These are phyloP conservation scores for Hydriomena furcata DNA, from an alignment of 2,888 invertebrate genomes.

Conservation along the genomic window DNA sequence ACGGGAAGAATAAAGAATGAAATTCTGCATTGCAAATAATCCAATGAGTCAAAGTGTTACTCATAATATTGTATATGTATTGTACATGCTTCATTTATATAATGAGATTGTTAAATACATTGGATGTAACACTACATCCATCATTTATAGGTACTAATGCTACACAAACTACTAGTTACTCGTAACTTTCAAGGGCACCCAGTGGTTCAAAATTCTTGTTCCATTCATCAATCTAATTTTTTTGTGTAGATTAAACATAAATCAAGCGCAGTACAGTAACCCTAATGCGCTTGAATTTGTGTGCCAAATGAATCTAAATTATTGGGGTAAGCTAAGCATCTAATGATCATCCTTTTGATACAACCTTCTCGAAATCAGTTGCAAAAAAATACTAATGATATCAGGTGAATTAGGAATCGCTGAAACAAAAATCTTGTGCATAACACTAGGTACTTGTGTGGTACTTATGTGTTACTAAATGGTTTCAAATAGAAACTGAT, in stretches of 20 bases:
- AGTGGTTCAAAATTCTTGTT: conserved; percentile 1
- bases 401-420: no score
- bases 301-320: background rate
- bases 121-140: background rate
- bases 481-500: no score
- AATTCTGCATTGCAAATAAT: conserved; percentile 21
- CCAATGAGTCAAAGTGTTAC: conserved; percentile 11
- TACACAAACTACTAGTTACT: background rate
- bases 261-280: background rate
- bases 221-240: background rate
- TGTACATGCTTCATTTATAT: no score
- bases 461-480: no score
- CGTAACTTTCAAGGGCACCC: background rate
- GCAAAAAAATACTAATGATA: background rate
- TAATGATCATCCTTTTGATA: background rate
- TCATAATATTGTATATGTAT: background rate
- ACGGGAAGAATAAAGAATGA: conserved; percentile 37
- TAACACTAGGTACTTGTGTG: no score
- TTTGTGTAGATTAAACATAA: background rate
- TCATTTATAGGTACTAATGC: no score
- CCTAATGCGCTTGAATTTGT: no score
- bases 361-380: background rate
- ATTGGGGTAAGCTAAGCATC: conserved; percentile 1
- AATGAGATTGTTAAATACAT: background rate
- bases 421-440: no score